These are phyloP conservation scores for Tretioscincus oriximinensis DNA, from an alignment of 2,113 vertebrate genomes.

Conservation along the genomic window DNA sequence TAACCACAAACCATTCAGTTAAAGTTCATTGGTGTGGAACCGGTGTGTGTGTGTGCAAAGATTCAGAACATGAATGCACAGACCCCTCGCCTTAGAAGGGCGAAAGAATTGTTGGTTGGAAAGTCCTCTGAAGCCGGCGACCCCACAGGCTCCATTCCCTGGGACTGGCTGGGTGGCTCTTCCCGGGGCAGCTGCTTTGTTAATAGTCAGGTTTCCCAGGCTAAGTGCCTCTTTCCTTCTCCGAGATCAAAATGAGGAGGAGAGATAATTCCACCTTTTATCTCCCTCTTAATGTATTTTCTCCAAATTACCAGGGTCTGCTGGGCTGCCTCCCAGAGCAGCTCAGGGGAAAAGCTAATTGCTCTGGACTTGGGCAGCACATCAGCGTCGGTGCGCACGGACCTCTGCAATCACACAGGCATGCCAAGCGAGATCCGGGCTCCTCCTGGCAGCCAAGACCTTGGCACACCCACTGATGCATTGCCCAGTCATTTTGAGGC, in stretches of 20 bases:
- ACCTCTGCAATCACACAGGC: neutral
- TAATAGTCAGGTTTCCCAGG: neutral
- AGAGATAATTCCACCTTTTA: constrained; percentile 18
- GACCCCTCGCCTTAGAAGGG: too few relatives aligned
- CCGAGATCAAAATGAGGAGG: neutral
- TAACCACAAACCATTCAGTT: too few relatives aligned
- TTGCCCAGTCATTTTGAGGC: neutral
- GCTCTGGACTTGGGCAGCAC: constrained; percentile 26
- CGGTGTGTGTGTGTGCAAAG: too few relatives aligned
- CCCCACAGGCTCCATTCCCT: neutral
- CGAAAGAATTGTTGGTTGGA: too few relatives aligned
- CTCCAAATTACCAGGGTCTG: neutral
- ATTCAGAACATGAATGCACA: too few relatives aligned
- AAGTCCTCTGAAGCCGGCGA: neutral
- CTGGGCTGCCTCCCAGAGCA: constrained; percentile 41
- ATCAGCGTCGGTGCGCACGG: neutral
- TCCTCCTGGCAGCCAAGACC: neutral
- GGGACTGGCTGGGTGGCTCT: neutral
- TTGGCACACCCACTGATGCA: neutral
- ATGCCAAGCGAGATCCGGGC: neutral
- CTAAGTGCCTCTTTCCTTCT: neutral
- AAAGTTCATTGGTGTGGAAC: too few relatives aligned
- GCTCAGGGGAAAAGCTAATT: constrained; percentile 34
- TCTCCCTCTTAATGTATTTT: constrained; percentile 48
- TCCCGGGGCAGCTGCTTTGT: neutral